A percentile compares a stretch with the other conserved stretches of the same genome.
phyloP scores from a whole-genome alignment of 2,797 vertebrate genomes.

The Microctenopoma steveboyesi region DNA sequence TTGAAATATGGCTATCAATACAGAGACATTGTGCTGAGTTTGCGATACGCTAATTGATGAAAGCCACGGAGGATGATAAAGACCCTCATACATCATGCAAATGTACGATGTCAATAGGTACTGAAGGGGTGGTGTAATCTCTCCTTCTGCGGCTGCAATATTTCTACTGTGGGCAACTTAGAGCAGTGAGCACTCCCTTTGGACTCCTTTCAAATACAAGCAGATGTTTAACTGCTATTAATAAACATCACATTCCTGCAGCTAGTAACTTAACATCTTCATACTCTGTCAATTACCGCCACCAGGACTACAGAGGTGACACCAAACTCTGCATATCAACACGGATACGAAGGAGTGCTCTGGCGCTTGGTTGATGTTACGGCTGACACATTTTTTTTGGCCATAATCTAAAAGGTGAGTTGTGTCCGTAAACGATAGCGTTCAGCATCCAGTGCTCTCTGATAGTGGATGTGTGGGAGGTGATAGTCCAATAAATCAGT shows the following conservation, averaged over 20 bases:
- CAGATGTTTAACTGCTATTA: constrained; percentile 77
- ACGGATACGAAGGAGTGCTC: neutral
- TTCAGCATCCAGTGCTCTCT: constrained; percentile 27
- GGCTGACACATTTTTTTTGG: constrained; percentile 34
- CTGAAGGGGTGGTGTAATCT: constrained; percentile 48
- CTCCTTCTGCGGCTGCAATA: constrained; percentile 60
- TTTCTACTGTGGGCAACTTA: constrained; percentile 61
- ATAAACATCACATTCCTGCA: constrained; percentile 57
- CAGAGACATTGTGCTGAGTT: constrained; percentile 61
- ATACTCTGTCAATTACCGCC: constrained; percentile 39
- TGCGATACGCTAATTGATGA: constrained; percentile 70
- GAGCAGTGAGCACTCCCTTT: constrained; percentile 61
- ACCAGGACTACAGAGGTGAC: constrained; percentile 18
- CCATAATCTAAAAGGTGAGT: constrained; percentile 40
- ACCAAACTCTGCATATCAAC: constrained; percentile 26
- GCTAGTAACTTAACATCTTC: constrained; percentile 40
- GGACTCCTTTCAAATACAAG: constrained; percentile 65
- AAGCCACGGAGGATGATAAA: constrained; percentile 67
- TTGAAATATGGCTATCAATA: constrained; percentile 66
- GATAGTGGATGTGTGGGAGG: constrained; percentile 46
- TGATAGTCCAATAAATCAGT: constrained; percentile 72
- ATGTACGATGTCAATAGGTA: constrained; percentile 60
- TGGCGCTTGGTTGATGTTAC: neutral
- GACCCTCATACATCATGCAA: constrained; percentile 61
- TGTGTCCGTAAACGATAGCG: constrained; percentile 29